Percentiles rank a stretch among this genome's conserved stretches.
Conservation (phyloP, 2,888 invertebrate species). For the Ormyrus labotus region DNA sequence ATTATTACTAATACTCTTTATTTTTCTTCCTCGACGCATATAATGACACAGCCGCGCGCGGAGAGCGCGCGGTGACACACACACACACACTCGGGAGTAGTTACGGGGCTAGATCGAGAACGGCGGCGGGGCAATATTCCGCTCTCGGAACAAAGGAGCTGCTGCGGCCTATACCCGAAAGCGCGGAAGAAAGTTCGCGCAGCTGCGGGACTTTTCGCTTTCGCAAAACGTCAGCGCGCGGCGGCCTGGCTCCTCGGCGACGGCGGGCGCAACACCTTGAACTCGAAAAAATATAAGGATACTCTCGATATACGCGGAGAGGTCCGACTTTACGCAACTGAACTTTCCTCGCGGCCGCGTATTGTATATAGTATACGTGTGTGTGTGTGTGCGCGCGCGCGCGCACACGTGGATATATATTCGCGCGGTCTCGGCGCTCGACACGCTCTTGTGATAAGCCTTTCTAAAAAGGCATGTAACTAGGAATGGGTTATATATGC, state of each 20-base stretch:
- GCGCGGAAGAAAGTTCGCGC: no score
- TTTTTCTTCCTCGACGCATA: background rate
- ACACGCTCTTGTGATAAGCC: conserved; percentile 52
- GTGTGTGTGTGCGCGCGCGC: no score
- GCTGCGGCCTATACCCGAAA: no score
- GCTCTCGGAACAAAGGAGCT: no score
- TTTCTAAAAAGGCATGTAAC: conserved; percentile 55
- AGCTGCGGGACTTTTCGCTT: conserved; percentile 30
- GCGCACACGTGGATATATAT: conserved; percentile 9
- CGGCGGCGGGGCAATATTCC: no score
- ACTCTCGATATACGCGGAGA: background rate
- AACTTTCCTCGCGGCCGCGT: background rate
- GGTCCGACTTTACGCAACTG: conserved; percentile 26
- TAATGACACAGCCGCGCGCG: conserved; percentile 33
- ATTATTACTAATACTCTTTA: conserved; percentile 43
- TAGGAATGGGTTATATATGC: conserved; percentile 50
- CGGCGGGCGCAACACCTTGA: conserved; percentile 42
- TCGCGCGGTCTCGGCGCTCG: conserved; percentile 17
- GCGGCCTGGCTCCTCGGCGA: background rate
- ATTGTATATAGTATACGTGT: background rate
- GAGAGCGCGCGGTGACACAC: no score
- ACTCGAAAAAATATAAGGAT: conserved; percentile 37
- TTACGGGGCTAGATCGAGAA: no score
- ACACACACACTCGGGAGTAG: no score
- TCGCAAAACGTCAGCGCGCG: conserved; percentile 34